These are phyloP conservation scores for Thinocorus orbignyianus DNA, from an alignment of 2,113 vertebrate genomes.

Conservation along the genomic window DNA sequence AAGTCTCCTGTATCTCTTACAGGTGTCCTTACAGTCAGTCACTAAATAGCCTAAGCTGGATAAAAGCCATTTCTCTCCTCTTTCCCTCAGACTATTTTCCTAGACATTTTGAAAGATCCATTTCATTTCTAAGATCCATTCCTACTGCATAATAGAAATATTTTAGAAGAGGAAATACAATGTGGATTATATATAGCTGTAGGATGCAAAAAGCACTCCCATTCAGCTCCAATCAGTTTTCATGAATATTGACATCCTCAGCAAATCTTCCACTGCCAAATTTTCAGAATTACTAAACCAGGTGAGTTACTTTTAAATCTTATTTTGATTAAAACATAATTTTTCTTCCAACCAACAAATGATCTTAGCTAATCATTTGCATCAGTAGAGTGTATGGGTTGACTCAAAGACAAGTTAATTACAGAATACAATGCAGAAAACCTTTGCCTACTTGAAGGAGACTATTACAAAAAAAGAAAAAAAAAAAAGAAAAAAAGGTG, in stretches of 20 bases:
- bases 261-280: neutral
- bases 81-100: neutral
- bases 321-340: neutral
- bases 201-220: neutral
- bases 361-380: neutral
- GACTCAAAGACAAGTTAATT: constrained; percentile 47
- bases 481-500: neutral
- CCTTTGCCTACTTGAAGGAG: neutral
- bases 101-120: neutral
- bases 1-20: neutral
- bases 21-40: neutral
- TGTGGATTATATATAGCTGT: neutral
- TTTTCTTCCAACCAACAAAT: neutral
- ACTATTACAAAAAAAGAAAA: neutral
- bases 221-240: neutral
- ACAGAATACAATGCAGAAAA: neutral
- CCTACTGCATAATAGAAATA: neutral
- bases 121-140: neutral
- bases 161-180: neutral
- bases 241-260: neutral
- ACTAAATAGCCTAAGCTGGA: neutral
- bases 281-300: neutral
- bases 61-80: neutral
- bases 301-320: neutral
- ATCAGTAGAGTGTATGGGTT: neutral